Evolutionary conservation across 2,888 invertebrate genomes (phyloP).

Genomic region (Helobdella robusta): DNA sequence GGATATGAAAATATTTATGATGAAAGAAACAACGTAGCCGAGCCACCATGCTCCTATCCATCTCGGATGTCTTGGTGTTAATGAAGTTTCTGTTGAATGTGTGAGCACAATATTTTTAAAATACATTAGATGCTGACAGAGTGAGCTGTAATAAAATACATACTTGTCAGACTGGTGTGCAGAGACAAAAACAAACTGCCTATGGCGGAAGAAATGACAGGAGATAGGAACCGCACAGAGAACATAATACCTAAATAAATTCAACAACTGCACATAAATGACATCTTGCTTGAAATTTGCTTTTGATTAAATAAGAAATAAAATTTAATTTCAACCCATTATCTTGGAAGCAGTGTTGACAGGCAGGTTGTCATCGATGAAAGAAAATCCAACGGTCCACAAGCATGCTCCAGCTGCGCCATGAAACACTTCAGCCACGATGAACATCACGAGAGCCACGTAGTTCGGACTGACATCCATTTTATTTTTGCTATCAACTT

Average conservation of each 20-base stretch:
- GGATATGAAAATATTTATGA: slow-evolving; percentile 17
- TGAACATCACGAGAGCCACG: slow-evolving; percentile 12
- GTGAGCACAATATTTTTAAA: no score
- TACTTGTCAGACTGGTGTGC: slow-evolving; percentile 18
- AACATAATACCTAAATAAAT: slow-evolving; percentile 22
- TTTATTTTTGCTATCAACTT: background rate
- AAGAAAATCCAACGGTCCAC: slow-evolving; percentile 22
- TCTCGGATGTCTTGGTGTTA: slow-evolving; percentile 24
- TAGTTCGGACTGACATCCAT: background rate
- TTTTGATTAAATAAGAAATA: background rate
- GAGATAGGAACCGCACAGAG: slow-evolving; percentile 25
- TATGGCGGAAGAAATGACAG: slow-evolving; percentile 21
- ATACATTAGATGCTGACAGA: background rate
- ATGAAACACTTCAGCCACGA: slow-evolving; percentile 14
- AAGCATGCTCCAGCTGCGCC: slow-evolving; percentile 16
- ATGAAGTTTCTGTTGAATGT: slow-evolving; percentile 24
- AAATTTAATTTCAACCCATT: slow-evolving; percentile 15
- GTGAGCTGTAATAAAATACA: background rate
- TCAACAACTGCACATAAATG: no score
- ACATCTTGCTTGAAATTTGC: no score
- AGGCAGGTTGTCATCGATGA: slow-evolving; percentile 18
- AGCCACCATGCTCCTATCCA: slow-evolving; percentile 32
- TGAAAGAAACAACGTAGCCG: slow-evolving; percentile 26
- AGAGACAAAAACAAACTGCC: slow-evolving; percentile 21
- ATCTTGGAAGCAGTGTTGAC: slow-evolving; percentile 15